Percentiles rank a stretch among this genome's conserved stretches.
These are phyloP conservation scores for Pseudobourletiella spinata DNA, from an alignment of 1,140 invertebrate species.

Conservation along the genomic window DNA sequence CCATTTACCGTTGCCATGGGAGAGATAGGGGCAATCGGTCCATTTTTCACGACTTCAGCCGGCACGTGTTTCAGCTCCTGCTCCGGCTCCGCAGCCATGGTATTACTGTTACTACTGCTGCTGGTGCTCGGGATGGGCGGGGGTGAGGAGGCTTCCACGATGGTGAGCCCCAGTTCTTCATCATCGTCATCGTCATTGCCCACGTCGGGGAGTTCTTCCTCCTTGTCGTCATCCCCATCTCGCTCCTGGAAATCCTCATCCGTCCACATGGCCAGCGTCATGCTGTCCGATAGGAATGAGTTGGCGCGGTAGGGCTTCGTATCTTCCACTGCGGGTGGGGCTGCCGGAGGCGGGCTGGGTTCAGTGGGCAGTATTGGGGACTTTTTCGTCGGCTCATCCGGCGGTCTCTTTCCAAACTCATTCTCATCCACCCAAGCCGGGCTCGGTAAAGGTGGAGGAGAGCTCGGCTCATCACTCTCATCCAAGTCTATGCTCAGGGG, in stretches of 20 bases:
- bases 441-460: constrained; percentile 36
- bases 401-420: background rate
- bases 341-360: background rate
- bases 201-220: background rate
- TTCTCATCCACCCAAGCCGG: background rate
- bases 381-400: background rate
- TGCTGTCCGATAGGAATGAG: background rate
- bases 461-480: constrained; percentile 21
- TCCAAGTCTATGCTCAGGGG: background rate
- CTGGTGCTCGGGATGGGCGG: too few relatives aligned
- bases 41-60: too few relatives aligned
- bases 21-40: too few relatives aligned
- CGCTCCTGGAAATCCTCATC: background rate
- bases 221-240: background rate
- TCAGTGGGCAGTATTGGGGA: constrained; percentile 1
- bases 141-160: too few relatives aligned
- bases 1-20: too few relatives aligned
- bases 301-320: background rate
- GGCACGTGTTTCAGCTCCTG: too few relatives aligned
- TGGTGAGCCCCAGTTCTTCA: too few relatives aligned
- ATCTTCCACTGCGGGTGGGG: background rate
- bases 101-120: too few relatives aligned
- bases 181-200: background rate
- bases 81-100: too few relatives aligned
- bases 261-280: background rate